A percentile compares a stretch with the other conserved stretches of the same genome.
Conservation (phyloP, 35 echinoderm and acorn worm species). For the Ophioderma brevispina region DNA sequence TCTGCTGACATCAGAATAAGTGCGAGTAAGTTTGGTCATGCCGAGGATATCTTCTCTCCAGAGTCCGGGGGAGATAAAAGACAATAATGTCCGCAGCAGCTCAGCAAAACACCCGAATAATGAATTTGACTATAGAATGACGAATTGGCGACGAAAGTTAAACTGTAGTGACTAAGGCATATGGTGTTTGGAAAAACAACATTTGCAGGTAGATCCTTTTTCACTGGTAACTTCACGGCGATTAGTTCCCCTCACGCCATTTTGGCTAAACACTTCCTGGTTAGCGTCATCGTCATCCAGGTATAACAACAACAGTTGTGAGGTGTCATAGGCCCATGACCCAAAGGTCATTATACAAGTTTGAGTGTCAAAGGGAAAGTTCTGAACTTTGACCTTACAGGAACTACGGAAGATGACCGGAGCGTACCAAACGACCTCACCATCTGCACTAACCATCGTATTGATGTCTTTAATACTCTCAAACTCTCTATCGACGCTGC, state of each 20-base stretch:
- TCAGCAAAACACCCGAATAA: constrained; percentile 62
- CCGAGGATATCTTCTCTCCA: constrained; percentile 86
- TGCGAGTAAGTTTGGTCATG: constrained; percentile 71
- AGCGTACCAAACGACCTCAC: constrained; percentile 41
- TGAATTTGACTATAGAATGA: constrained; percentile 67
- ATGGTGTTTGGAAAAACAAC: constrained; percentile 36
- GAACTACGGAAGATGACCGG: constrained; percentile 25
- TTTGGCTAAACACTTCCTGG: constrained; percentile 49
- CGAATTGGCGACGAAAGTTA: constrained; percentile 49
- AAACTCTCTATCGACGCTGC: constrained; percentile 27
- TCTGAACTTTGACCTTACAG: constrained; percentile 35
- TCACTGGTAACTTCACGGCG: background rate
- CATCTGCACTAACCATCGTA: constrained; percentile 10
- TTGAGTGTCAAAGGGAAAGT: constrained; percentile 76
- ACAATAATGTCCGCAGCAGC: constrained; percentile 43
- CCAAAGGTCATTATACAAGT: constrained; percentile 54
- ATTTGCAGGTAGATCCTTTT: constrained; percentile 4
- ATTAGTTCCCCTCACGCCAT: constrained; percentile 59
- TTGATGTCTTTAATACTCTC: background rate
- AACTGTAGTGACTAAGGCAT: constrained; percentile 53
- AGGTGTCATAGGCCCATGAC: constrained; percentile 39
- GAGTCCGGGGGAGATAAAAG: constrained; percentile 72
- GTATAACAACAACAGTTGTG: background rate
- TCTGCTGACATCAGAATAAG: constrained; percentile 86
- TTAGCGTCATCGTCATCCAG: constrained; percentile 24